Percentiles rank a stretch among this genome's conserved stretches.
phyloP scores from a whole-genome alignment of 2,113 vertebrate genomes.

The Myrmecophaga tridactyla region DNA sequence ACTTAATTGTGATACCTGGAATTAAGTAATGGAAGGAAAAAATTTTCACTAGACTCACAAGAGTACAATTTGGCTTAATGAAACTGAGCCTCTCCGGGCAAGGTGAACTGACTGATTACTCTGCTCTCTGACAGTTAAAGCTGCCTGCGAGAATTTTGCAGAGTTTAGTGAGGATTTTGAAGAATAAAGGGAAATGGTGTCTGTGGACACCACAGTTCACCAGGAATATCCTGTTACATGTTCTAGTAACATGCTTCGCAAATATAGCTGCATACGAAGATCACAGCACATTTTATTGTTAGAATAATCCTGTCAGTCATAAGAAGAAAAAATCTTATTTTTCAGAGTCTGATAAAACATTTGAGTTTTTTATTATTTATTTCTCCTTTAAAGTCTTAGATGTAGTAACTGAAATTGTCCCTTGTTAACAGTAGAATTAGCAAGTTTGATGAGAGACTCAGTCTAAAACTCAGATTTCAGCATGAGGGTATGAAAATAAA shows the following conservation, averaged over 20 bases:
- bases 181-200: not conserved
- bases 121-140: not conserved
- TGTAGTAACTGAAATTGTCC: not conserved
- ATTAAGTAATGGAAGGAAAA: not conserved
- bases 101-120: not conserved
- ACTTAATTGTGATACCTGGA: conserved; percentile 21
- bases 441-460: not conserved
- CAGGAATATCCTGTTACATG: not conserved
- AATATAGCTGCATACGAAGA: not conserved
- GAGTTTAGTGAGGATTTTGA: not conserved
- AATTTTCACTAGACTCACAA: not conserved
- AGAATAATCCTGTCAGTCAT: not conserved
- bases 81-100: not conserved
- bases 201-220: not conserved
- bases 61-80: not conserved
- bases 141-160: not conserved
- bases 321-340: conserved; percentile 2
- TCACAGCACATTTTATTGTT: not conserved
- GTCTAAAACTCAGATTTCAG: conserved; percentile 5
- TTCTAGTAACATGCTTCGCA: not conserved
- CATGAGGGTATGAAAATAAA: not conserved
- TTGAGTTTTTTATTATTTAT: conserved; percentile 17
- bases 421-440: not conserved
- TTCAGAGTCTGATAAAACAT: not conserved
- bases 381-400: conserved; percentile 10